phyloP scores from a whole-genome alignment of 2,797 vertebrate species.

The Poecilia wingei region DNA sequence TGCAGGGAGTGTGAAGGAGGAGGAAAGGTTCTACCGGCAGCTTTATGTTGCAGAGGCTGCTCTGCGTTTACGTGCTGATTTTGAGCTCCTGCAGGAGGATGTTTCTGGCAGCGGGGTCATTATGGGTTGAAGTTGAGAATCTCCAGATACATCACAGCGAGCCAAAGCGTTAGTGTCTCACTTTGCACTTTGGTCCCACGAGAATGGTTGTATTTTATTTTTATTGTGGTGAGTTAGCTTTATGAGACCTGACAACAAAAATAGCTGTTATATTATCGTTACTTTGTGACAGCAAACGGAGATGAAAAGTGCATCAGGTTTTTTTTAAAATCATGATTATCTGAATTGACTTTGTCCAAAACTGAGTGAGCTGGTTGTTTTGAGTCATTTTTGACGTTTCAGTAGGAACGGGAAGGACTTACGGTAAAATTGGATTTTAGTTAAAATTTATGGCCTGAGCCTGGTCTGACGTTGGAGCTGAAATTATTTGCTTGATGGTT shows the following conservation, averaged over 20 bases:
- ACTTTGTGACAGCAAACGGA: background rate
- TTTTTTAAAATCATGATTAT: background rate
- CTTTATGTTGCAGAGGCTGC: conserved; percentile 27
- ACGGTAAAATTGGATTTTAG: background rate
- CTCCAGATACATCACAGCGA: conserved; percentile 32
- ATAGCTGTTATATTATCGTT: too few relatives aligned
- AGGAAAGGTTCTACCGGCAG: conserved; percentile 13
- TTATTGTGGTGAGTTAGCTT: conserved; percentile 29
- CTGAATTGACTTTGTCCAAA: background rate
- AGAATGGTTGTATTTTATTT: conserved; percentile 21
- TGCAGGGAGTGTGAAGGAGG: background rate
- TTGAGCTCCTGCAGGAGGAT: conserved; percentile 47
- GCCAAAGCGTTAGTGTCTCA: conserved; percentile 31
- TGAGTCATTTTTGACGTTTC: background rate
- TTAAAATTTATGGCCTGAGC: too few relatives aligned
- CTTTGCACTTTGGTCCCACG: conserved; percentile 13
- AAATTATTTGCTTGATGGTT: too few relatives aligned
- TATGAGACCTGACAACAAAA: background rate
- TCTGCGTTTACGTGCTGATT: conserved; percentile 34
- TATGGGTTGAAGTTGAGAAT: conserved; percentile 46
- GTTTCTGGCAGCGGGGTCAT: conserved; percentile 49
- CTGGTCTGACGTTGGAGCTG: too few relatives aligned
- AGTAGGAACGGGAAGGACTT: background rate
- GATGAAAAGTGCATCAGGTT: background rate
- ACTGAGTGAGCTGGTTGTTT: background rate